Evolutionary conservation across 2,888 invertebrate species (phyloP).

Genomic region (Cephus nigrinus): DNA sequence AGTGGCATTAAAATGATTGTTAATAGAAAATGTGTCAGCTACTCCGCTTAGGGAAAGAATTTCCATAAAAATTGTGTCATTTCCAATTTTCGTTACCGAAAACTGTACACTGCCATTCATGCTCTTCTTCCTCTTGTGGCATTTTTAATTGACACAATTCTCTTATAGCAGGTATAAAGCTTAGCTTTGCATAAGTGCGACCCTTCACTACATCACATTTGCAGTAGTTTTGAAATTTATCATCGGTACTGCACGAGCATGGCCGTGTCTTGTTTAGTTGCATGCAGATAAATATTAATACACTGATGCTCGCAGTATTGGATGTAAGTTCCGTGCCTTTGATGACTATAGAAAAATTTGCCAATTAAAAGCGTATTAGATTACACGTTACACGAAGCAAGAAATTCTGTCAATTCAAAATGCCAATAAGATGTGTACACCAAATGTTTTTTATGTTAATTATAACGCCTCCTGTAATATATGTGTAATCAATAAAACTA

Average conservation of each 20-base stretch:
- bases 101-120: not conserved
- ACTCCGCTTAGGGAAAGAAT: too few species aligned
- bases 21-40: too few species aligned
- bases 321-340: not conserved
- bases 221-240: not conserved
- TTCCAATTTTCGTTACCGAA: not conserved
- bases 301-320: not conserved
- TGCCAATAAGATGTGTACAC: not conserved
- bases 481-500: not conserved
- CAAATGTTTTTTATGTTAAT: not conserved
- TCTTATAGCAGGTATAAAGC: not conserved
- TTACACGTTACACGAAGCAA: not conserved
- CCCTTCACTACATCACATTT: not conserved
- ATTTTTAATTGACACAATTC: too few species aligned
- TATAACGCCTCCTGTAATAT: not conserved
- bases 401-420: not conserved
- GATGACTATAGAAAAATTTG: not conserved
- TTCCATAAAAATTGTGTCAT: too few species aligned
- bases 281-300: not conserved
- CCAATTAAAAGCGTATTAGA: not conserved
- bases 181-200: not conserved
- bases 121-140: too few species aligned
- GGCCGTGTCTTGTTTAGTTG: not conserved
- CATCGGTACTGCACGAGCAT: not conserved
- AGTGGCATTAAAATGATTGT: not conserved